Base-by-base conservation (phyloP, 2,888 invertebrate genomes). In the Hypsopygia costalis region DNA sequence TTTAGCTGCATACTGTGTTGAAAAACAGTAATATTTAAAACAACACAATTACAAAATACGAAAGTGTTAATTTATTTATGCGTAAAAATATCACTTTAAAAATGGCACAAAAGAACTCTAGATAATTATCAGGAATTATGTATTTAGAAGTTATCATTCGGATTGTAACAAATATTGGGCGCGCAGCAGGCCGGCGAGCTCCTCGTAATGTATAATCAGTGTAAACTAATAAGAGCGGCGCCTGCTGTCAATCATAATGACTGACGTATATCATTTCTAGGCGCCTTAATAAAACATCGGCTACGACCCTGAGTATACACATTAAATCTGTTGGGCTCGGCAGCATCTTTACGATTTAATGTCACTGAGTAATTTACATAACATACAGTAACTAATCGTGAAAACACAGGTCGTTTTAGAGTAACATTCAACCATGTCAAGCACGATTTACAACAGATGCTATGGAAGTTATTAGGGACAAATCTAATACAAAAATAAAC, bases 231-330 rank as follows among this genome's bases (percentile, higher is more conserved):
- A 36, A 47, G 45, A 38, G 55, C 59, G 72, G 76, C 73, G 73
- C 73, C 80, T 56, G 62, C 72, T 60, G 79, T 80, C 81, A 75
- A 78, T 82, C 81, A 81, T 48, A 46, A 54, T 51, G 69, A 68
- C 70, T 63, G 78, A 69, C 72, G 68, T 60, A 61, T 66, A 72
- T 74, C 75, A 73, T 67, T 70, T 62, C 62, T 60, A 58, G 55
- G 60, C 62, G 62, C 62, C 62, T 57, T 62, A 60, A 67, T 63
- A 68, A 64, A 69, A 70, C 73, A 67, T 62, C 55, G 65, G 61
- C 54, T 42, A 49, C 32, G 42, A 40, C 40, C 29, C 34, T 36
- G 28, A 36, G 36, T 30, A 25, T 34, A 37, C 25, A 25, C 32
- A 40, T 34, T 10, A 41, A 42, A 42, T 20, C 34, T 29, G 11